phyloP scores from a whole-genome alignment of 2,113 vertebrate species.

The Motacilla alba region DNA sequence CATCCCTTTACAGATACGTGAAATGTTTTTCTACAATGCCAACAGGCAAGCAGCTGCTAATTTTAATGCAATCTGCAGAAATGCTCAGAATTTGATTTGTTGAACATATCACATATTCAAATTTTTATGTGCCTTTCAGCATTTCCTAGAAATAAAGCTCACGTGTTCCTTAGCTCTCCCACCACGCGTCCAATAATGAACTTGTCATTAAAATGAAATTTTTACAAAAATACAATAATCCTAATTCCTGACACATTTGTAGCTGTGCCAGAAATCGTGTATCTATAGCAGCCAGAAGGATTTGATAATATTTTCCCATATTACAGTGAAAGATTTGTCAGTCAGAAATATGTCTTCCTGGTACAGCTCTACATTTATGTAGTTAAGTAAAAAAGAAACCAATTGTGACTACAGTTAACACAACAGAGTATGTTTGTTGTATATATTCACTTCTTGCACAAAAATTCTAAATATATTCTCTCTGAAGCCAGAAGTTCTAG shows the following conservation, averaged over 20 bases:
- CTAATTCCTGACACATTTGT: not conserved
- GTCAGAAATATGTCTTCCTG: not conserved
- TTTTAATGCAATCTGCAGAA: not conserved
- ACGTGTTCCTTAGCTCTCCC: not conserved
- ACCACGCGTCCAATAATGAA: not conserved
- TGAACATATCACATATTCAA: not conserved
- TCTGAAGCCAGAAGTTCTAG: slow-evolving; percentile 22
- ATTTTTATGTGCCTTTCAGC: slow-evolving; percentile 50
- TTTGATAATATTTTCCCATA: not conserved
- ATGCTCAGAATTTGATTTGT: not conserved
- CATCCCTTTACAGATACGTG: not conserved
- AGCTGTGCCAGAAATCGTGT: not conserved
- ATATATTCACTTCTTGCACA: slow-evolving; percentile 9
- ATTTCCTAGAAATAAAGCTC: not conserved
- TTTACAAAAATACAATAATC: not conserved
- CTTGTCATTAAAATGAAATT: not conserved
- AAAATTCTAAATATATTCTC: slow-evolving; percentile 10
- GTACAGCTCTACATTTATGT: not conserved
- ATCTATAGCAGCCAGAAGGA: not conserved
- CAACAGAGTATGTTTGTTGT: not conserved
- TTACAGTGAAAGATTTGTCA: not conserved
- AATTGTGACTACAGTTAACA: not conserved
- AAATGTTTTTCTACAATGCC: not conserved
- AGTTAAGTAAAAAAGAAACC: not conserved
- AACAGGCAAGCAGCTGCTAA: slow-evolving; percentile 23